Conservation (phyloP, 2,113 vertebrate genomes). For the Cinclus cinclus region DNA sequence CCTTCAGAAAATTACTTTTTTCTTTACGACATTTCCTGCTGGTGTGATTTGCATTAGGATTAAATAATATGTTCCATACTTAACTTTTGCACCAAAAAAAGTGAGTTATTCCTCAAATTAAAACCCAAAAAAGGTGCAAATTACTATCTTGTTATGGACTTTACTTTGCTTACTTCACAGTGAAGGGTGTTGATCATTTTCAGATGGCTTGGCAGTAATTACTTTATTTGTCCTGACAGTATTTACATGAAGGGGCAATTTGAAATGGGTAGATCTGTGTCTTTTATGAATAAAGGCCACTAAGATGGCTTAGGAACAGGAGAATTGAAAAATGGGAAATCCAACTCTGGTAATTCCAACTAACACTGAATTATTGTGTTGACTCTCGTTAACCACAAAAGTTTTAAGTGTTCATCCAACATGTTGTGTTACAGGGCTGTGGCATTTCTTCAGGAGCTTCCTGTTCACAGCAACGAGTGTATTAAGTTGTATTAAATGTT, state of each 20-base stretch:
- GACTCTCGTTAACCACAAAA: neutral
- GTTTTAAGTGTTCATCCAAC: neutral
- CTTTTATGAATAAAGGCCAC: constrained; percentile 15
- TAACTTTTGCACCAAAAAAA: constrained; percentile 51
- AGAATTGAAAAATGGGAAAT: constrained; percentile 29
- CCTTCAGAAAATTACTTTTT: constrained; percentile 77
- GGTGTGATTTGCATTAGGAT: constrained; percentile 76
- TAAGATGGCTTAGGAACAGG: neutral
- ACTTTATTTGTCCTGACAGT: constrained; percentile 49
- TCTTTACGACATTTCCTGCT: constrained; percentile 75
- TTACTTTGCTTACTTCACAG: neutral
- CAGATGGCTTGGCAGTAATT: constrained; percentile 49
- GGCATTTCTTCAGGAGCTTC: neutral
- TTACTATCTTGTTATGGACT: constrained; percentile 56
- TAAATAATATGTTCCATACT: constrained; percentile 77
- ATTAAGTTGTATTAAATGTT: neutral
- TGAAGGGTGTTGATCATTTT: constrained; percentile 53
- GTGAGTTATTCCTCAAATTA: constrained; percentile 56
- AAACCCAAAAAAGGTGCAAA: constrained; percentile 62
- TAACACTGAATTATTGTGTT: constrained; percentile 36
- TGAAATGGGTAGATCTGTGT: neutral
- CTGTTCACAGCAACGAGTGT: neutral
- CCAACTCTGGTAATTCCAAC: neutral
- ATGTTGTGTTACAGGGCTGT: neutral
- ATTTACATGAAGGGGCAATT: constrained; percentile 37